phyloP scores from a whole-genome alignment of 2,797 vertebrate genomes.

The Spheniscus humboldti region DNA sequence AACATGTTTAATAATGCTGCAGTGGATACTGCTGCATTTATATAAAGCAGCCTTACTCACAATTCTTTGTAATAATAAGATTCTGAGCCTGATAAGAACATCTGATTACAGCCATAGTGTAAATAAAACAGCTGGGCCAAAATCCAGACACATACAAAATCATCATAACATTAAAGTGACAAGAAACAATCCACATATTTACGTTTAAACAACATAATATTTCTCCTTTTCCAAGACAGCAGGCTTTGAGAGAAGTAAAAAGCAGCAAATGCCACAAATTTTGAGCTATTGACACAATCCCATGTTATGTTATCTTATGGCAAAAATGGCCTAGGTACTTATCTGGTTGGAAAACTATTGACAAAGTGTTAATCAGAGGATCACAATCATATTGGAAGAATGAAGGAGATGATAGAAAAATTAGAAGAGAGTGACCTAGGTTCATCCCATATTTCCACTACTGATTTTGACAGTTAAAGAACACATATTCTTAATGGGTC shows the following conservation, averaged over 20 bases:
- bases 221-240: not conserved
- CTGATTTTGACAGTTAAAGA: not conserved
- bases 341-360: not conserved
- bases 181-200: not conserved
- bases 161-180: not conserved
- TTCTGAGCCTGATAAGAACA: not conserved
- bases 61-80: not conserved
- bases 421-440: not conserved
- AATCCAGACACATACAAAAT: not conserved
- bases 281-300: not conserved
- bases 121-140: not conserved
- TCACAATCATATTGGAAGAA: not conserved
- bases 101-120: not conserved
- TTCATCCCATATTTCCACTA: not conserved
- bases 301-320: not conserved
- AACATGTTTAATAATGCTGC: not conserved
- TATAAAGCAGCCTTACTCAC: not conserved
- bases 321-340: not conserved
- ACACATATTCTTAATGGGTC: not conserved
- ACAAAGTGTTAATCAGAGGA: not conserved
- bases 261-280: not conserved
- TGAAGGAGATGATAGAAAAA: not conserved
- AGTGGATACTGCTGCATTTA: not conserved
- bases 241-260: not conserved
- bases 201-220: not conserved